Percentiles rank a stretch among this genome's conserved stretches.
phyloP scores from a whole-genome alignment of 2,888 invertebrate genomes.

The Pachymerium ferrugineum region DNA sequence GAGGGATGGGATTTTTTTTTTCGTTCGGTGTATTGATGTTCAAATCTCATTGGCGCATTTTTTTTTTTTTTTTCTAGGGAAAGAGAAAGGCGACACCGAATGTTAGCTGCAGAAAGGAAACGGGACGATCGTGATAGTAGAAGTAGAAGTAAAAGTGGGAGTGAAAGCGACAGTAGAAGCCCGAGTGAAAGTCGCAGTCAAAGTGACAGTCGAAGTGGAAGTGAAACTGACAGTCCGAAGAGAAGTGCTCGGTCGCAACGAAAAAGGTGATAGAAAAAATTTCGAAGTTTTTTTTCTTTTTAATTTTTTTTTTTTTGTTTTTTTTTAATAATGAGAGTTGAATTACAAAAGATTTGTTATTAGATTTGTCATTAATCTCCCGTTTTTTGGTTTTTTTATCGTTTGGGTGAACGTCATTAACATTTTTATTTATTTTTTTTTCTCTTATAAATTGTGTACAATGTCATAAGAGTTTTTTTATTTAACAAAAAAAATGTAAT shows the following conservation, averaged over 20 bases:
- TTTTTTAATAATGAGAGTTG: neutral
- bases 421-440: too few species aligned
- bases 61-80: constrained; percentile 55
- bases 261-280: neutral
- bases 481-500: too few species aligned
- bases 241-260: neutral
- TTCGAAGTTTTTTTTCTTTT: neutral
- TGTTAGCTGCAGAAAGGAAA: constrained; percentile 40
- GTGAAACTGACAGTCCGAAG: constrained; percentile 10
- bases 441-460: too few species aligned
- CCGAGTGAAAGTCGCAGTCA: constrained; percentile 7
- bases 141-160: constrained; percentile 25
- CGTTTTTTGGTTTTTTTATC: neutral
- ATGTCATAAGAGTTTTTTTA: too few species aligned
- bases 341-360: too few species aligned
- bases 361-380: too few species aligned
- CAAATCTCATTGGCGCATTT: neutral
- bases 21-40: neutral
- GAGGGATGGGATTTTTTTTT: neutral
- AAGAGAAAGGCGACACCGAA: constrained; percentile 70
- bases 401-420: too few species aligned
- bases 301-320: neutral
- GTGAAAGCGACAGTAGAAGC: neutral
- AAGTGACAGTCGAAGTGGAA: constrained; percentile 28
- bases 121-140: constrained; percentile 10